Conservation (phyloP, 2,113 vertebrate genomes). For the Ginglymostoma cirratum region DNA sequence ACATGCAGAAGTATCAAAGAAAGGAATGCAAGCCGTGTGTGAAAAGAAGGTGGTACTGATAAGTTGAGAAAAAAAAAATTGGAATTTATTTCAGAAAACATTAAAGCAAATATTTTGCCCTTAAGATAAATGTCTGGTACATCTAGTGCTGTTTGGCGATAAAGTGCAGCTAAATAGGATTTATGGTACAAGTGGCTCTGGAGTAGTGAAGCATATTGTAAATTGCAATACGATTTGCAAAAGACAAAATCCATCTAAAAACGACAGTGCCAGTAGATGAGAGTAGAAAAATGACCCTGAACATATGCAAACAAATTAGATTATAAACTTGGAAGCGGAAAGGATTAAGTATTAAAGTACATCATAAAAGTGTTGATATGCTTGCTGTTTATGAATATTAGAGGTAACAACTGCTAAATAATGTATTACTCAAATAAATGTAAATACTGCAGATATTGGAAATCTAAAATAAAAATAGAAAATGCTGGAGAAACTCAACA, state of each 20-base stretch:
- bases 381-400: neutral
- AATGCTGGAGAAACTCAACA: too few species aligned
- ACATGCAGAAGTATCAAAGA: neutral
- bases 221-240: neutral
- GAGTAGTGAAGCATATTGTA: neutral
- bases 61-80: neutral
- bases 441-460: too few species aligned
- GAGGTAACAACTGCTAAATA: neutral
- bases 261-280: neutral
- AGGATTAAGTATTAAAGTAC: neutral
- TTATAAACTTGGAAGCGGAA: neutral
- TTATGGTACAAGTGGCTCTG: neutral
- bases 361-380: neutral
- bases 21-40: neutral
- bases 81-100: neutral
- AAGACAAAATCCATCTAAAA: neutral
- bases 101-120: neutral
- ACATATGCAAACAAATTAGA: neutral
- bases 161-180: neutral
- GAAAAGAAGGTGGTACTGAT: neutral
- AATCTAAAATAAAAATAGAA: too few species aligned
- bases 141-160: neutral
- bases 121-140: constrained; percentile 18
- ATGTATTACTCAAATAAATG: neutral
- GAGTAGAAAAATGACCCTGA: neutral